These are phyloP conservation scores for Triplophysa dalaica DNA, from an alignment of 2,113 vertebrate species.

Conservation along the genomic window DNA sequence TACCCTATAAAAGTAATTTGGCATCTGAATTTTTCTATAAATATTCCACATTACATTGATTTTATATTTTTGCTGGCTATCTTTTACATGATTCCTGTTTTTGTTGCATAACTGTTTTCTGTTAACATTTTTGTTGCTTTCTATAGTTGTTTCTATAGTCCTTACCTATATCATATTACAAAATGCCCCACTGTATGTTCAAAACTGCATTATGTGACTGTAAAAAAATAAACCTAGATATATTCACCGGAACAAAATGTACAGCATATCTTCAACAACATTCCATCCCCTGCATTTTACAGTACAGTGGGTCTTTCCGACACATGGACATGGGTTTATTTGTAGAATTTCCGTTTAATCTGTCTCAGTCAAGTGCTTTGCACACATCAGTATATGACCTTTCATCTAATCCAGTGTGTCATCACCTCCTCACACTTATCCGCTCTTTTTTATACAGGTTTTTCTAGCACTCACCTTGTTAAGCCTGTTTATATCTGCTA, in stretches of 20 bases:
- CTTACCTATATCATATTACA: too few species aligned
- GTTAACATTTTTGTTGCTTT: too few species aligned
- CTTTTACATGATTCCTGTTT: too few species aligned
- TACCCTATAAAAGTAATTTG: background rate
- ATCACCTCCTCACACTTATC: background rate
- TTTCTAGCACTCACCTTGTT: background rate
- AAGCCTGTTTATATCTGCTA: background rate
- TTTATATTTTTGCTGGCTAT: background rate
- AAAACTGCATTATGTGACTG: too few species aligned
- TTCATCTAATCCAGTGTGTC: constrained; percentile 26
- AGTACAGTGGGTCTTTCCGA: too few species aligned
- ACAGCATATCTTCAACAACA: too few species aligned
- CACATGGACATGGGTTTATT: background rate
- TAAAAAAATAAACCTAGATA: too few species aligned
- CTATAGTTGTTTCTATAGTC: too few species aligned
- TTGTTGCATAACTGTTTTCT: too few species aligned
- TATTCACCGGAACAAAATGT: too few species aligned
- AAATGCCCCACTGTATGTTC: too few species aligned
- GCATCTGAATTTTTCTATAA: background rate
- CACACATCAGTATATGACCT: constrained; percentile 6
- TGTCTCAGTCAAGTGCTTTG: background rate
- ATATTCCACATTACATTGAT: background rate
- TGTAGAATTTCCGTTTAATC: constrained; percentile 10
- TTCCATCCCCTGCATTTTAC: too few species aligned
- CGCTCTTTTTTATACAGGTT: background rate